Evolutionary conservation across 2,888 invertebrate genomes (phyloP), one percentile per base, ranked within the genome.

Genomic region (Eupsilia transversa): DNA sequence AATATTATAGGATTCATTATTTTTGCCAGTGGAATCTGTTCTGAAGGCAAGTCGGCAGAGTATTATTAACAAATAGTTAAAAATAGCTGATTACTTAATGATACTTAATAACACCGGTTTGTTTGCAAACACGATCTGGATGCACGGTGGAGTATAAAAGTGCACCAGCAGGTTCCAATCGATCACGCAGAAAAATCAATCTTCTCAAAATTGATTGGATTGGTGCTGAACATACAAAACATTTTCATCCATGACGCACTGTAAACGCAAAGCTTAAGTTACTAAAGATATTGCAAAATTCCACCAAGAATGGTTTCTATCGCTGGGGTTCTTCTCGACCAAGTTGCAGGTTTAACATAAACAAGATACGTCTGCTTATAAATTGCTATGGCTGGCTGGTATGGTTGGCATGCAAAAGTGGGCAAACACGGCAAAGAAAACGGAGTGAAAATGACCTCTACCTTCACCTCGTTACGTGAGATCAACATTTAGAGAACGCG

Each of bases 391-490:
- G 30, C 14, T 3, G 12, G n/a, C n/a, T 64, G 4, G 4, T 64
- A 23, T 64, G 64, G 30, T 9, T 3, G 12, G 7, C 20, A 30
- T 43, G 23, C 64, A 46, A 46, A 46, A 43, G 3, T 14, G 17
- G n/a, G 23, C 23, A 64, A 64, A 49, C 10, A 56, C 17, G 17
- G 46, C 17, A 46, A 72, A 43, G 33, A 23, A 70, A 35, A 27
- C 41, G 4, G 3, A 77, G 46, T 61, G 72, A 35, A 61, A 63
- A 61, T 73, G 30, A 38, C 59, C 49, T 41, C 20, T 35, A 35
- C 78, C 66, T 79, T 80, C 27, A 59, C 63, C 63, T 64, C 46
- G 27, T 46, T 54, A 54, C 38, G 57, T 33, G 43, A 20, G 17
- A 52, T 46, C 30, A 38, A 30, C 49, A 35, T 66, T 41, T 41